Base-by-base conservation (phyloP, 2,113 vertebrate genomes). In the Orycteropus afer region DNA sequence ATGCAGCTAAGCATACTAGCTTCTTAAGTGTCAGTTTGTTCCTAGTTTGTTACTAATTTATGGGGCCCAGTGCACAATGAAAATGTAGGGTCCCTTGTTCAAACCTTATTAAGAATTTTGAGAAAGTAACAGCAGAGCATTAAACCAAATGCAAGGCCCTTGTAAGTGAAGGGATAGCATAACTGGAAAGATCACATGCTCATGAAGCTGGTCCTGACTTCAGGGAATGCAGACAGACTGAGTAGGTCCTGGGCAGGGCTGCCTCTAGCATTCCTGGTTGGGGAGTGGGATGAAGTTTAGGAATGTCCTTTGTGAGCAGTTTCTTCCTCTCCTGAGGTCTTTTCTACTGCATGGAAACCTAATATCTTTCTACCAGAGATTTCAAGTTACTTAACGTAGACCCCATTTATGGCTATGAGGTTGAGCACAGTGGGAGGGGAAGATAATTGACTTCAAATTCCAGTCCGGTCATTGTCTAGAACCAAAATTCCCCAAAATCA, bases 71-170 rank as follows among this genome's bases (percentile, higher is more conserved):
- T 22, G 20, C 7, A n/a, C n/a, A 67, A 84, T 45, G 37, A 79
- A 47, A 42, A 6, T 17, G 3, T 5, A 8, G n/a, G 25, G 18
- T 2, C 51, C 27, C 63, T 77, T 34, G 27, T 23, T 59, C 0
- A 87, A 47, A 49, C 53, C 49, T 73, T 86, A 29, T 14, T 32
- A 45, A 55, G 69, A 83, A 49, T 82, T 76, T 57, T 17, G 49
- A 63, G 94, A 40, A 5, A 2, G 0, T 5, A 13, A 0, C 4
- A 29, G 22, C 3, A 32, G 57, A 65, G 10, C 25, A 18, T 59
- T 53, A 45, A 13, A 11, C 3, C 40, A n/a, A 73, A 15, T 0
- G 0, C 13, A 2, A 23, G 22, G 17, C 34, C 20, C 5, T 0
- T 27, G 17, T 53, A 63, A 17, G 37, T 0, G 5, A 18, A 18